Evolutionary conservation across 2,888 invertebrate genomes (phyloP).

Genomic region (Drosophila anomelani): DNA sequence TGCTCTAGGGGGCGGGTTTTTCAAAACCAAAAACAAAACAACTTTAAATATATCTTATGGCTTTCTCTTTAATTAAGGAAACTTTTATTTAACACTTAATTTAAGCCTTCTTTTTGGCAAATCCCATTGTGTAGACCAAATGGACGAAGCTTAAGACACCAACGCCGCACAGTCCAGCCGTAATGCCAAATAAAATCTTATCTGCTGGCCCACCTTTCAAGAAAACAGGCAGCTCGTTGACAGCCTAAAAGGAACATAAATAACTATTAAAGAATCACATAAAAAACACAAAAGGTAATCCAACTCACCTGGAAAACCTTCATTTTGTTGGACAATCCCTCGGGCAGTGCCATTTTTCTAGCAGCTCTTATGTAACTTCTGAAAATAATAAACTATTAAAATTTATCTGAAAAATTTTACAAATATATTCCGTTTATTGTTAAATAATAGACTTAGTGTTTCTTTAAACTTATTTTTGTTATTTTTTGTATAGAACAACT

Average conservation of each 20-base stretch:
- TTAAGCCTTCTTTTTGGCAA: slow-evolving; percentile 81
- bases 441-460: rapidly evolving
- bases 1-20: not conserved
- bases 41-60: not conserved
- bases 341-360: slow-evolving; percentile 82
- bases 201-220: slow-evolving; percentile 84
- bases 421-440: too few relatives aligned
- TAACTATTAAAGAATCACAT: not conserved
- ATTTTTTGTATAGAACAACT: not conserved
- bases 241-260: slow-evolving; percentile 70
- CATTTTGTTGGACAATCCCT: slow-evolving; percentile 80
- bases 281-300: rapidly evolving
- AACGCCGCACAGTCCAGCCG: slow-evolving; percentile 82
- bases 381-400: slow-evolving; percentile 12
- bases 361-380: slow-evolving; percentile 72
- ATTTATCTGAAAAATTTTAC: not conserved
- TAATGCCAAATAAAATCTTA: slow-evolving; percentile 82
- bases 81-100: not conserved
- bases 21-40: not conserved
- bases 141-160: slow-evolving; percentile 79
- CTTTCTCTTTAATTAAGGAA: slow-evolving; percentile 27
- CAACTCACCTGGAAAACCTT: slow-evolving; percentile 82
- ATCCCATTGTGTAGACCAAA: slow-evolving; percentile 82
- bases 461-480: rapidly evolving
- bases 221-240: slow-evolving; percentile 82